Percentiles rank a stretch among this genome's conserved stretches.
phyloP scores from a whole-genome alignment of 1,140 invertebrate species.

The Steinernema feltiae region DNA sequence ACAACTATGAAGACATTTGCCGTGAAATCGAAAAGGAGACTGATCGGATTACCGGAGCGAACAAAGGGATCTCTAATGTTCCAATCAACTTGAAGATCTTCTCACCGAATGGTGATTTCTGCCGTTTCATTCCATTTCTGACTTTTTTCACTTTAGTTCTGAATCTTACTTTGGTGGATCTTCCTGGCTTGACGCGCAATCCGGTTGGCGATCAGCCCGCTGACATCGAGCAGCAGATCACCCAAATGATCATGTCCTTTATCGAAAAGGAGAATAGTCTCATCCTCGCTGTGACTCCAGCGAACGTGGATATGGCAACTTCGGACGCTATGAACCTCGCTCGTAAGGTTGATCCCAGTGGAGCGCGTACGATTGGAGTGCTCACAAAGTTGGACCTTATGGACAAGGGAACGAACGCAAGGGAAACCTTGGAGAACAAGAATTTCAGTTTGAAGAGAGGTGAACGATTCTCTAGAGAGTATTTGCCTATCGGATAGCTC shows the following conservation, averaged over 20 bases:
- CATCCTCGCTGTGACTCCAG: constrained; percentile 76
- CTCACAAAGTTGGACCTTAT: constrained; percentile 97
- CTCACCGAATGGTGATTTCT: constrained; percentile 66
- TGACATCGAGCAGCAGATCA: constrained; percentile 64
- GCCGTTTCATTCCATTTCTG: constrained; percentile 57
- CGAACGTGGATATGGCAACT: constrained; percentile 94
- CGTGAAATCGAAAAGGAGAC: constrained; percentile 87
- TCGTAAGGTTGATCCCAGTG: constrained; percentile 89
- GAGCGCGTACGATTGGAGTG: constrained; percentile 87
- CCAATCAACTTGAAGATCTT: constrained; percentile 94
- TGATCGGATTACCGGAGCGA: constrained; percentile 80
- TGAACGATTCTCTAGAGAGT: neutral
- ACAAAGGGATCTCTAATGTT: constrained; percentile 88
- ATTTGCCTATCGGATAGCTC: neutral
- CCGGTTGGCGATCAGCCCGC: constrained; percentile 66
- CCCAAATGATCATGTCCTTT: constrained; percentile 63
- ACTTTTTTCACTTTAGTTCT: constrained; percentile 72
- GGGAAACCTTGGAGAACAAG: constrained; percentile 89
- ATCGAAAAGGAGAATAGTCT: constrained; percentile 66
- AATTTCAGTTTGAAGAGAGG: neutral
- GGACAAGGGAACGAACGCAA: constrained; percentile 95
- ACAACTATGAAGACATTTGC: constrained; percentile 83
- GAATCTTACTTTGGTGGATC: constrained; percentile 90
- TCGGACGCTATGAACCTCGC: constrained; percentile 88
- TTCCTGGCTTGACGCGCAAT: constrained; percentile 93